Base-by-base conservation (phyloP, 1,140 invertebrate genomes). In the Drosophila bipectinata region DNA sequence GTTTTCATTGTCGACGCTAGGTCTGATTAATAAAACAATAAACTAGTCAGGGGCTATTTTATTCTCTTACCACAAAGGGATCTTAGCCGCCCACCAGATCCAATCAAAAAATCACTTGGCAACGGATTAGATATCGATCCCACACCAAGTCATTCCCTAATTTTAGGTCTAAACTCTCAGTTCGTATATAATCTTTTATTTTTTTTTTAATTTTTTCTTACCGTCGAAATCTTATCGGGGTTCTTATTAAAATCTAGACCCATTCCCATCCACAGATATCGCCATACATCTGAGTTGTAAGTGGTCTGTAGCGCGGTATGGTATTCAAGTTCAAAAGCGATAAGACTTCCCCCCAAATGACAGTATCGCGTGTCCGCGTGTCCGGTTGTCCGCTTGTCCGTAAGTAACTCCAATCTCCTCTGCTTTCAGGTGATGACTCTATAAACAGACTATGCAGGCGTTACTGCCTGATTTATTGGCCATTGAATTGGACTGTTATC, bases 381-480 rank as follows among this genome's bases (percentile, higher is more conserved):
- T 10, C 45, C 53, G 26, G 1, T 0, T 28, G 26, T 28, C 14
- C 26, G 24, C 32, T 9, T 28, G 64, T 45, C 45, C 54, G 30
- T 18, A 5, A 9, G 34, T 28, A 47, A 34, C 47, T 57, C 8
- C 49, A 54, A 41, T 24, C 15, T 24, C 8, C 8, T 1, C 41
- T 18, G 41, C 10, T 37, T 15, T 18, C 41, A 6, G 41, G 41
- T 34, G 62, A 32, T 14, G 32, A 30, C 26, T 18, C 26, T 15
- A 26, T 30, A 26, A 69, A 69, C 41, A 49, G 32, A 57, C 32
- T 60, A 18, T 52, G 45, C 39, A 45, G 45, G 14, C 6, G n/a
- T 4, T 6, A 18, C 44, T n/a, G 60, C 53, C 77, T 77, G 81
- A 87, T 82, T 87, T 71, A 81, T 82, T 85, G 64, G 52, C 51